These are phyloP conservation scores for Hucho hucho DNA, from an alignment of 2,113 vertebrate genomes.

Conservation along the genomic window DNA sequence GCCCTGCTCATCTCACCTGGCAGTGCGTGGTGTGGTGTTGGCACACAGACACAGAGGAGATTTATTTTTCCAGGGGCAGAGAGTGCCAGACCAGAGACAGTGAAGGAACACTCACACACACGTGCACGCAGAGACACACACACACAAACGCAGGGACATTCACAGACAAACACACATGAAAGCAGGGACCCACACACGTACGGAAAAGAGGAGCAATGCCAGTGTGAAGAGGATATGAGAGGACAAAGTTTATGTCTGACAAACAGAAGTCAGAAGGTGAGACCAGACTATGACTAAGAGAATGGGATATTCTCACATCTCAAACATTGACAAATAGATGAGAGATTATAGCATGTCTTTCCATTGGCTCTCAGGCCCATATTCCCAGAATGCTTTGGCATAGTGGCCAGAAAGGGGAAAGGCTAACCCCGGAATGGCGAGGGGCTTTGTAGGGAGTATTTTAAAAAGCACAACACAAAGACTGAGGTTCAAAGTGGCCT, in stretches of 20 bases:
- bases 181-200: neutral
- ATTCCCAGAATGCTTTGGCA: neutral
- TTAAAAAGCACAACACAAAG: neutral
- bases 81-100: conserved; percentile 2
- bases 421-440: conserved; percentile 9
- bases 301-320: conserved; percentile 38
- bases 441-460: conserved; percentile 22
- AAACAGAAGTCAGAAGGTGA: conserved; percentile 13
- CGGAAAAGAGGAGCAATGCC: conserved; percentile 17
- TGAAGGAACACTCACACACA: neutral
- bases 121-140: neutral
- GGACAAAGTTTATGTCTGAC: conserved; percentile 34
- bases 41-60: neutral
- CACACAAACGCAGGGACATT: neutral
- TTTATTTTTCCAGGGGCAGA: conserved; percentile 1
- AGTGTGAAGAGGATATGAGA: conserved; percentile 42
- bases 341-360: neutral
- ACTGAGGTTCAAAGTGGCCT: conserved; percentile 63
- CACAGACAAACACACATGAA: neutral
- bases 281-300: conserved; percentile 49
- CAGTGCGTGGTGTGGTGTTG: too few relatives aligned
- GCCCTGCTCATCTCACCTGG: neutral
- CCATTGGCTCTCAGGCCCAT: neutral
- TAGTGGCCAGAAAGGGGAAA: conserved; percentile 2
- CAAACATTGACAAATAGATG: conserved; percentile 26